Conservation (phyloP, 2,797 vertebrate genomes). For the Ctenopoma multispine region DNA sequence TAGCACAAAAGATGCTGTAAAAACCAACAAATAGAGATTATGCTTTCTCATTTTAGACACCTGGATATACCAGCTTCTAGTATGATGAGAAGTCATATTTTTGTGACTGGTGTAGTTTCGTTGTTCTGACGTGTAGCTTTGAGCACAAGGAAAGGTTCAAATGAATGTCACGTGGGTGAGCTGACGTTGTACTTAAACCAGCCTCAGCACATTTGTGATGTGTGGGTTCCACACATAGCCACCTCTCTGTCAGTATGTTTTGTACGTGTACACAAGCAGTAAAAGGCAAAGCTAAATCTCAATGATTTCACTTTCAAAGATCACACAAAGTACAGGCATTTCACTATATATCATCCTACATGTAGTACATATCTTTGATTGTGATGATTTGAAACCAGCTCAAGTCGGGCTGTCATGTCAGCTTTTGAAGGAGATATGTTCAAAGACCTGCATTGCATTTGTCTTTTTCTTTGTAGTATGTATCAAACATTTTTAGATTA, state of each 20-base stretch:
- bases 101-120: slow-evolving; percentile 52
- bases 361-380: background rate
- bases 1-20: slow-evolving; percentile 41
- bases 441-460: background rate
- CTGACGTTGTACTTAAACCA: slow-evolving; percentile 30
- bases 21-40: slow-evolving; percentile 56
- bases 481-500: background rate
- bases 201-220: slow-evolving; percentile 20
- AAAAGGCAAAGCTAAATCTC: slow-evolving; percentile 38
- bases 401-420: background rate
- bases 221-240: slow-evolving; percentile 31
- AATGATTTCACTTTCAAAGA: slow-evolving; percentile 37
- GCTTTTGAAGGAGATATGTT: slow-evolving; percentile 14
- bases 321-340: background rate
- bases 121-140: slow-evolving; percentile 35
- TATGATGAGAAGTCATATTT: slow-evolving; percentile 66
- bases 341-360: slow-evolving; percentile 9
- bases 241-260: slow-evolving; percentile 18
- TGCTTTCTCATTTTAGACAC: slow-evolving; percentile 35
- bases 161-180: slow-evolving; percentile 46
- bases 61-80: slow-evolving; percentile 38
- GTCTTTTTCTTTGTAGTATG: background rate
- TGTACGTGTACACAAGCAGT: slow-evolving; percentile 31
- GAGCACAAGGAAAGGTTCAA: slow-evolving; percentile 38
- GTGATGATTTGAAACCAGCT: slow-evolving; percentile 14